Evolutionary conservation across 2,113 vertebrate genomes (phyloP).

Genomic region (Phaetusa simplex): DNA sequence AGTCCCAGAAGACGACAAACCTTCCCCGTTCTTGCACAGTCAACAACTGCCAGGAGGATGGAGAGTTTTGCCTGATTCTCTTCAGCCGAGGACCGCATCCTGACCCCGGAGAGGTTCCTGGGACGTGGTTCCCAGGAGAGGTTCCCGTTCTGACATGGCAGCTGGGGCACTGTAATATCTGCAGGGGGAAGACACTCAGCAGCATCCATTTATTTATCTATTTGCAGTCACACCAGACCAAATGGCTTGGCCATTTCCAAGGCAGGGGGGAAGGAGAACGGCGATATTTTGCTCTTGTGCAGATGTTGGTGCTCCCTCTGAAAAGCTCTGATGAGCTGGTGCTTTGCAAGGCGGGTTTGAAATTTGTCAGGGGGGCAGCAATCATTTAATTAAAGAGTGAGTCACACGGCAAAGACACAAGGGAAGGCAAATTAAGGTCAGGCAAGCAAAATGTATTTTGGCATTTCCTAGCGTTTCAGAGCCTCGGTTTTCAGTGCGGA

Average conservation of each 20-base stretch:
- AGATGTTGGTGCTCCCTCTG: constrained; percentile 1
- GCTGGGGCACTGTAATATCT: background rate
- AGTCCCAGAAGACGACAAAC: background rate
- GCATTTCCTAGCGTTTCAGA: background rate
- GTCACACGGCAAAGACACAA: background rate
- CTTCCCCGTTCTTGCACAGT: background rate
- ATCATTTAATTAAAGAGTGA: constrained; percentile 59
- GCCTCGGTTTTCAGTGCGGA: background rate
- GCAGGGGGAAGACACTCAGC: background rate
- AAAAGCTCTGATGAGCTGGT: background rate
- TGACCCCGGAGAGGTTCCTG: accelerated
- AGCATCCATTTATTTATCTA: background rate
- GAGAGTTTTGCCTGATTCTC: background rate
- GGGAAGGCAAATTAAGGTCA: constrained; percentile 54
- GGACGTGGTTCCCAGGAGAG: background rate
- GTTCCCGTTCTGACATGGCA: accelerated
- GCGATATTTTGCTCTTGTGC: background rate
- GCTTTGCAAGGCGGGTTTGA: background rate
- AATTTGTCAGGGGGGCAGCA: constrained; percentile 34
- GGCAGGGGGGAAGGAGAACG: background rate
- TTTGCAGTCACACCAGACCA: background rate
- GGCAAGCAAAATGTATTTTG: constrained; percentile 28
- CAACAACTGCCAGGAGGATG: background rate
- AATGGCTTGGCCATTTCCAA: background rate
- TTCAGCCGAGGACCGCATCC: background rate